Evolutionary conservation across 2,113 vertebrate genomes (phyloP).

Genomic region (Acrocephalus arundinaceus): DNA sequence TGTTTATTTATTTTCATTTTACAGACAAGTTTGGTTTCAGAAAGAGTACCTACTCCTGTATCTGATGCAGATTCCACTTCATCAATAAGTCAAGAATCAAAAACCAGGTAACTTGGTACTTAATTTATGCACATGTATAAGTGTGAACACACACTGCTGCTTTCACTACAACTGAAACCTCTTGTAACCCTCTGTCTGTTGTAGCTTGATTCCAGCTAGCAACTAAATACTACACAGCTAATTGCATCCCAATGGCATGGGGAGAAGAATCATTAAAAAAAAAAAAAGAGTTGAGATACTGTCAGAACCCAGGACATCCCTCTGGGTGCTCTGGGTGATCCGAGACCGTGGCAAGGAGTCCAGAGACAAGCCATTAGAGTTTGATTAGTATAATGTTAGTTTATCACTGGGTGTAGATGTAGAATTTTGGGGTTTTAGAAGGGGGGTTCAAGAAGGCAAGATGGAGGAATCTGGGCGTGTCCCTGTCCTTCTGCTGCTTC

Average conservation of each 20-base stretch:
- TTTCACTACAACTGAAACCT: neutral
- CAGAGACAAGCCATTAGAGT: no score
- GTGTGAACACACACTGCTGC: neutral
- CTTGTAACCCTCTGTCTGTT: neutral
- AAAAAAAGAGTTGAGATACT: neutral
- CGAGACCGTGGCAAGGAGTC: no score
- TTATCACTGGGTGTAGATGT: no score
- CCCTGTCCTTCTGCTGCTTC: no score
- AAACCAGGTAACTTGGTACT: constrained; percentile 74
- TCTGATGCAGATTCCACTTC: constrained; percentile 62
- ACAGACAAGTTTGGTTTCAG: constrained; percentile 81
- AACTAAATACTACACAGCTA: neutral
- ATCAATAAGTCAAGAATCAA: constrained; percentile 72
- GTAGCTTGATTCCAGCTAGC: neutral
- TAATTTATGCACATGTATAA: neutral
- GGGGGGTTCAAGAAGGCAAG: no score
- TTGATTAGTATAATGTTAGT: no score
- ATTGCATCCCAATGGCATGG: neutral
- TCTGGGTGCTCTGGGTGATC: no score
- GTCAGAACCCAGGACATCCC: no score
- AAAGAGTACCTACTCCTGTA: constrained; percentile 82
- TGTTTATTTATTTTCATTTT: neutral
- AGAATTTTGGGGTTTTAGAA: no score
- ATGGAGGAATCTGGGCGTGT: no score
- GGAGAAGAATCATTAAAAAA: neutral